These are phyloP conservation scores for Speoplatyrhinus poulsoni DNA, from an alignment of 2,113 vertebrate genomes.

Conservation along the genomic window DNA sequence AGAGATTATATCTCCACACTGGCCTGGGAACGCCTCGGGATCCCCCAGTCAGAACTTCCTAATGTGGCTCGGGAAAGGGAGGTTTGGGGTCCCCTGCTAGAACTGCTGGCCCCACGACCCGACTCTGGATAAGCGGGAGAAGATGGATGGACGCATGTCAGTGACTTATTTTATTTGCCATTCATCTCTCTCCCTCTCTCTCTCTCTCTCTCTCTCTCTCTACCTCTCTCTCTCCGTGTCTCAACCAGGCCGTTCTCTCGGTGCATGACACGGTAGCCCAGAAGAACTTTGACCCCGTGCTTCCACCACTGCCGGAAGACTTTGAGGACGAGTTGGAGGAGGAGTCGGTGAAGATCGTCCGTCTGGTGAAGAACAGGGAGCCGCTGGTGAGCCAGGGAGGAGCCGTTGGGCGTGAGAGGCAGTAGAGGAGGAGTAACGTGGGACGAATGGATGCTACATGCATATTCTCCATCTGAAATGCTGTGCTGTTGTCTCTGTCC, in stretches of 20 bases:
- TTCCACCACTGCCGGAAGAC: slow-evolving; percentile 90
- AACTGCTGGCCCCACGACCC: too few species aligned
- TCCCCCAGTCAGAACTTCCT: too few species aligned
- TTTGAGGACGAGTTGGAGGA: slow-evolving; percentile 92
- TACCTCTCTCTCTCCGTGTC: too few species aligned
- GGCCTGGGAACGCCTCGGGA: too few species aligned
- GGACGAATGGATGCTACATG: not conserved
- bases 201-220: too few species aligned
- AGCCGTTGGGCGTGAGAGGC: not conserved
- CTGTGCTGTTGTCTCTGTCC: not conserved
- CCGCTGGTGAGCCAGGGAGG: slow-evolving; percentile 81
- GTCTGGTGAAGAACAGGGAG: slow-evolving; percentile 96
- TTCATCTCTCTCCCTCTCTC: too few species aligned
- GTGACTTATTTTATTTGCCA: too few species aligned
- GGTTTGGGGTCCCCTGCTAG: too few species aligned
- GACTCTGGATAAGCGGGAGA: too few species aligned
- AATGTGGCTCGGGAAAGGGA: too few species aligned
- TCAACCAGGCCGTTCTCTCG: slow-evolving; percentile 85
- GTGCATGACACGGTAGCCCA: slow-evolving; percentile 95
- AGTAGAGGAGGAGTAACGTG: not conserved
- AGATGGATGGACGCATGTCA: too few species aligned
- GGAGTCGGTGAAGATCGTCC: slow-evolving; percentile 95
- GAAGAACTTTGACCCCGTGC: slow-evolving; percentile 94
- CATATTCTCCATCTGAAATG: not conserved
- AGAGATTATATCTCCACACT: too few species aligned